Evolutionary conservation across 1,140 invertebrate genomes (phyloP), one percentile per base, ranked within the genome.

Genomic region (Papilio polyxenes): DNA sequence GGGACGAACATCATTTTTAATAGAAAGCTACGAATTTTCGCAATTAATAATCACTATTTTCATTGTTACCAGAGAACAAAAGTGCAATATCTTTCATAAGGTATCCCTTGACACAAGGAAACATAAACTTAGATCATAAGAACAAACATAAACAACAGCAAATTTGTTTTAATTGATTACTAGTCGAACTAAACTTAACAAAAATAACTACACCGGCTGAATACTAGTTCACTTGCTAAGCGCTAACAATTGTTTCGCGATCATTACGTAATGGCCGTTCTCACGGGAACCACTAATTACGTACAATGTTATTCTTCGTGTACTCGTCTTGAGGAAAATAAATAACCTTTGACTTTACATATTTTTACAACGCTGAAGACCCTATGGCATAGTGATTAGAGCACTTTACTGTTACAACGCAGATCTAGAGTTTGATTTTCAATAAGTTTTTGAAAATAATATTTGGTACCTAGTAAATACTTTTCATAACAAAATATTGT

Each of bases 251-350:
- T 31, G 23, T 15, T 23, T 13, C 62, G 31, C 62, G 62, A 65
- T 65, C 23, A 20, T 62, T 62, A 31, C 9, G 20, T 23, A 65
- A 65, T 65, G 23, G 20, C 62, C 62, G 62, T 65, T 65, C 62
- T 65, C 62, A 65, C 62, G 62, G 62, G 62, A 65, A 65, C 62
- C 13, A 65, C 20, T 65, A 65, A 65, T 65, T 65, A 65, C 62
- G 20, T 31, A 31, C 9, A 31, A 31, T 65, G 23, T 65, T 65
- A 65, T 65, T 65, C 31, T 65, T 65, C 17, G 20, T n/a, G 62
- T 31, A 31, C 62, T 31, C 23, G 62, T 65, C 23, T 44, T 44
- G 37, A 75, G 20, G 10, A 79, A 44, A 82, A 23, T 51, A 81
- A 15, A 69, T 51, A 78, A 23, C 56, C 56, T 59, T 59, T 59